These are phyloP conservation scores for Noctua fimbriata DNA, from an alignment of 2,888 invertebrate species.

Conservation along the genomic window DNA sequence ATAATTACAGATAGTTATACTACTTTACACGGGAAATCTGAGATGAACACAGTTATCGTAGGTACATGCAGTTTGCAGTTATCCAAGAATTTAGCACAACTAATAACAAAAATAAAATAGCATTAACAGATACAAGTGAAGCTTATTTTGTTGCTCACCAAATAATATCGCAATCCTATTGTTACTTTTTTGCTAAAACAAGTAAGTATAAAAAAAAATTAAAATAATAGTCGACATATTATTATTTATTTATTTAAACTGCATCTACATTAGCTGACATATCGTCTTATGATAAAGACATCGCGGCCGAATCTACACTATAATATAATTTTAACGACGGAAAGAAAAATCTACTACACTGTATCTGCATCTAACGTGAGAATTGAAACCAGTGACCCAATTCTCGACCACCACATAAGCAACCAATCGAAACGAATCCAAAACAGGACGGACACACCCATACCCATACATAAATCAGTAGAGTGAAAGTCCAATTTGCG, in stretches of 20 bases:
- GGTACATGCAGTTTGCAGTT: neutral
- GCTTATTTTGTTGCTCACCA: neutral
- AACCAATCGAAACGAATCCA: slow-evolving; percentile 7
- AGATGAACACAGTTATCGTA: slow-evolving; percentile 11
- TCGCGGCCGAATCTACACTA: neutral
- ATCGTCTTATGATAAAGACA: neutral
- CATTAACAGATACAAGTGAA: neutral
- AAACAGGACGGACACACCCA: slow-evolving; percentile 21
- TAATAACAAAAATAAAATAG: neutral
- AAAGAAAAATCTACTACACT: neutral
- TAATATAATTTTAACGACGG: neutral
- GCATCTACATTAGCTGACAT: too few species aligned
- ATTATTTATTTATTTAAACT: too few species aligned
- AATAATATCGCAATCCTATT: neutral
- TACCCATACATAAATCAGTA: slow-evolving; percentile 32
- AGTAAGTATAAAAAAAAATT: neutral
- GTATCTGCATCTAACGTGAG: neutral
- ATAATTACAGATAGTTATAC: slow-evolving; percentile 22
- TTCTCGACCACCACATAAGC: slow-evolving; percentile 1
- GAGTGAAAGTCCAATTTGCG: slow-evolving; percentile 75
- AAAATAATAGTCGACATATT: too few species aligned
- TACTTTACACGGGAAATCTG: slow-evolving; percentile 22
- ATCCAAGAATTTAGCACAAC: neutral
- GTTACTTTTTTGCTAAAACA: neutral
- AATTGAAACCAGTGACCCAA: neutral